Percentiles rank a stretch among this genome's conserved stretches.
These are phyloP conservation scores for Papilio aristodemus DNA, from an alignment of 1,140 invertebrate species.

Conservation along the genomic window DNA sequence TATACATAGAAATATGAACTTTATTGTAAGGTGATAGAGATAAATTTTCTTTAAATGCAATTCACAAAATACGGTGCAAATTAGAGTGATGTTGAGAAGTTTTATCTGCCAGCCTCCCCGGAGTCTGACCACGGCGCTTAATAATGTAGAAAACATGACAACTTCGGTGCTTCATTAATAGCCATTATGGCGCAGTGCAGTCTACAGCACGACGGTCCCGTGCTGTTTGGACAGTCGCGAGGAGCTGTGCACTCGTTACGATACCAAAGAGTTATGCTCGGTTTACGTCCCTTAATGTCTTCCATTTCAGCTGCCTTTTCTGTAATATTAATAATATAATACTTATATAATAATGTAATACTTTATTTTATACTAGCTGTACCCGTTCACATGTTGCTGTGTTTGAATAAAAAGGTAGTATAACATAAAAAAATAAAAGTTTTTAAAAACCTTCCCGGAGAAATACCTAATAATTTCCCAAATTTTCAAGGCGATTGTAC, in stretches of 20 bases:
- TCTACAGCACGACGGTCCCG: neutral
- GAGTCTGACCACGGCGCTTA: slow-evolving; percentile 33
- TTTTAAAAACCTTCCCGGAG: too few species aligned
- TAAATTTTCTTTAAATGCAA: neutral
- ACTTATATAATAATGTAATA: too few species aligned
- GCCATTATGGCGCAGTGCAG: slow-evolving; percentile 31
- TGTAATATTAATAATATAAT: too few species aligned
- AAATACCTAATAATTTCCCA: too few species aligned
- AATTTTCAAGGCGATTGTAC: too few species aligned
- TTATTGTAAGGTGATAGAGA: neutral
- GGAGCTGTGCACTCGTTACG: neutral
- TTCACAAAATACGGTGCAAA: slow-evolving; percentile 31
- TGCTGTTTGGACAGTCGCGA: neutral
- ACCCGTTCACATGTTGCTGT: too few species aligned
- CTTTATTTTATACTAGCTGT: too few species aligned
- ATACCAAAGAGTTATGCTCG: slow-evolving; percentile 4
- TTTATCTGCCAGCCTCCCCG: slow-evolving; percentile 29
- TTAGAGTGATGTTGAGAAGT: slow-evolving; percentile 32
- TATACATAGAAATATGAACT: neutral
- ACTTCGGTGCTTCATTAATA: slow-evolving; percentile 34
- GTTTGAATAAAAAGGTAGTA: too few species aligned
- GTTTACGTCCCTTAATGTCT: slow-evolving; percentile 14
- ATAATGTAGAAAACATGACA: slow-evolving; percentile 36
- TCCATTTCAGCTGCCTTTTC: neutral
- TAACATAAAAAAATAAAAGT: too few species aligned